Evolutionary conservation across 2,797 vertebrate genomes (phyloP), one percentile per base, ranked within the genome.

Genomic region (Myiothlypis chrysogaster): DNA sequence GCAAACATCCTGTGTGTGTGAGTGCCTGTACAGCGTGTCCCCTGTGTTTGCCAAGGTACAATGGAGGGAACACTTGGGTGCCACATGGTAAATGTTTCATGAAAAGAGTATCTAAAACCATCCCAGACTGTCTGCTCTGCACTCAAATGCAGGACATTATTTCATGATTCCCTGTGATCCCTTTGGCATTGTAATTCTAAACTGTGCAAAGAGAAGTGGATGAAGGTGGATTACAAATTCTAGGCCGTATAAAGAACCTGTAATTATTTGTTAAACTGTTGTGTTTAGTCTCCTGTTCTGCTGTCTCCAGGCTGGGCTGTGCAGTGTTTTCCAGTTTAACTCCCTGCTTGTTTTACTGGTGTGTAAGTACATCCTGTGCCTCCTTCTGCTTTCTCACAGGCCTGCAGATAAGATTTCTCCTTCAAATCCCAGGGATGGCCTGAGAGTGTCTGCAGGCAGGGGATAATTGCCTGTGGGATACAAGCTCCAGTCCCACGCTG

Each of bases 241-340:
- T 85, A 77, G 89, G 35, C 94, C 19, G 1, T 83, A 73, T 69
- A 95, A 96, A 95, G 85, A 94, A 89, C 90, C 83, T 90, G 72
- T 86, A 94, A 93, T 94, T 96, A 96, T 95, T 95, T 92, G 96
- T 94, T 97, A 95, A 97, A 96, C 92, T 69, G 93, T 83, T 80
- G 82, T 92, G 82, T 95, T 95, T 89, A 80, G 95, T 90, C 93
- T 93, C 78, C 35, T 49, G 76, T 60, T 84, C 90, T 80, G 89
- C 83, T 65, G 78, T 93, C 73, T 84, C 78, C 87, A 50, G 93
- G 47, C 93, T 73, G 79, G 90, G 85, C 87, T 92, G 41, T 66
- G 83, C 78, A 46, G 61, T 39, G 82, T 61, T 92, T 93, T 79
- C 85, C 93, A 82, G 65, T 93, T 82, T 75, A 63, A 73, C 90